Evolutionary conservation across 1,140 invertebrate genomes (phyloP).

Genomic region (Anastrepha obliqua): DNA sequence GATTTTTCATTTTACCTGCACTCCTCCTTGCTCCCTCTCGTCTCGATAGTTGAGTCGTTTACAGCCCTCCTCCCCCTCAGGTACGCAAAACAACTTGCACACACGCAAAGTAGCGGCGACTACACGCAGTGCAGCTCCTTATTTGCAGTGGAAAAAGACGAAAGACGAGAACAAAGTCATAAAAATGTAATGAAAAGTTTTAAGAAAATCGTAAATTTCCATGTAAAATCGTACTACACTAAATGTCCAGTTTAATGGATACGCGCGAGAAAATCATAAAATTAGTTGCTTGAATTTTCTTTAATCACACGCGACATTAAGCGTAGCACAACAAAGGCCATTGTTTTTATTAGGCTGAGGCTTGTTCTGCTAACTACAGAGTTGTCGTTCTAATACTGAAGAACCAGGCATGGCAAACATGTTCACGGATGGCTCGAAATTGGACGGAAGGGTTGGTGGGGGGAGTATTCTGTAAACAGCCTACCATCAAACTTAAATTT

Average conservation of each 20-base stretch:
- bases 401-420: no score
- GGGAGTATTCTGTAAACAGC: no score
- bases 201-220: not conserved
- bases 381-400: no score
- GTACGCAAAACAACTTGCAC: not conserved
- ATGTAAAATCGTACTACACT: not conserved
- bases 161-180: not conserved
- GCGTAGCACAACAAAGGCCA: no score
- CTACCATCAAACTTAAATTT: no score
- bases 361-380: no score
- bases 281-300: not conserved
- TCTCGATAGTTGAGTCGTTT: no score
- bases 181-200: constrained; percentile 39
- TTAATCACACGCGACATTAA: not conserved
- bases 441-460: no score
- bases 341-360: not conserved
- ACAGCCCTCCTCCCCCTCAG: not conserved
- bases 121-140: not conserved
- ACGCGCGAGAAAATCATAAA: not conserved
- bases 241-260: not conserved
- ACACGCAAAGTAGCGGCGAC: not conserved
- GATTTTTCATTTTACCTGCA: not conserved
- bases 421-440: no score
- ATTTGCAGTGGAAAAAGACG: not conserved
- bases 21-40: not conserved